These are phyloP conservation scores for Accipiter virgatus DNA, from an alignment of 2,113 vertebrate species.

Conservation along the genomic window DNA sequence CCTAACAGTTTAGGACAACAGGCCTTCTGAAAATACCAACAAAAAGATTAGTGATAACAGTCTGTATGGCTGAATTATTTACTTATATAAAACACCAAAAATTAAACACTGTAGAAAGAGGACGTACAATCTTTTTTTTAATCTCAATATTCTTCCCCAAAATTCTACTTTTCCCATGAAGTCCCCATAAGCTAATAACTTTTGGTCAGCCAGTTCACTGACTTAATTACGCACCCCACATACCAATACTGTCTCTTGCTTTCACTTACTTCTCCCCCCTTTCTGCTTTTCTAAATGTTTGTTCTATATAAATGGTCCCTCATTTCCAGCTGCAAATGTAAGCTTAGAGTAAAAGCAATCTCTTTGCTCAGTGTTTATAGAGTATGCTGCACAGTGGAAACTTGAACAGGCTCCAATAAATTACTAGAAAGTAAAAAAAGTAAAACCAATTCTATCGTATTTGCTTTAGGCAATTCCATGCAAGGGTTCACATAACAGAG, in stretches of 20 bases:
- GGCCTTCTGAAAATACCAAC: neutral
- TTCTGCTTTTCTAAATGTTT: neutral
- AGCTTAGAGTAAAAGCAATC: neutral
- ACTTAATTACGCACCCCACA: neutral
- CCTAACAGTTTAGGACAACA: neutral
- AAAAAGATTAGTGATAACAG: neutral
- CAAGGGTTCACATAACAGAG: neutral
- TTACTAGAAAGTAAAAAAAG: neutral
- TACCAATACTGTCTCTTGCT: neutral
- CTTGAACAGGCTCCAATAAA: neutral
- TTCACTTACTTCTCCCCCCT: neutral
- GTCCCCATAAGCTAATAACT: neutral
- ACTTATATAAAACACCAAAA: neutral
- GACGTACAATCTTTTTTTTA: neutral
- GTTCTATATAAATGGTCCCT: neutral
- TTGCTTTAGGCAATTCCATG: neutral
- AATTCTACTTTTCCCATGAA: neutral
- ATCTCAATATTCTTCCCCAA: neutral
- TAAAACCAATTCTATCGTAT: neutral
- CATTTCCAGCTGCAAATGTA: neutral
- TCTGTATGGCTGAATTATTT: neutral
- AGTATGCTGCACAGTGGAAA: neutral
- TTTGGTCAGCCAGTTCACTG: neutral
- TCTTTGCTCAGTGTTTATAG: neutral
- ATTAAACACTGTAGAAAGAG: neutral